phyloP scores from a whole-genome alignment of 2,888 invertebrate genomes.

The Microdon myrmicae region DNA sequence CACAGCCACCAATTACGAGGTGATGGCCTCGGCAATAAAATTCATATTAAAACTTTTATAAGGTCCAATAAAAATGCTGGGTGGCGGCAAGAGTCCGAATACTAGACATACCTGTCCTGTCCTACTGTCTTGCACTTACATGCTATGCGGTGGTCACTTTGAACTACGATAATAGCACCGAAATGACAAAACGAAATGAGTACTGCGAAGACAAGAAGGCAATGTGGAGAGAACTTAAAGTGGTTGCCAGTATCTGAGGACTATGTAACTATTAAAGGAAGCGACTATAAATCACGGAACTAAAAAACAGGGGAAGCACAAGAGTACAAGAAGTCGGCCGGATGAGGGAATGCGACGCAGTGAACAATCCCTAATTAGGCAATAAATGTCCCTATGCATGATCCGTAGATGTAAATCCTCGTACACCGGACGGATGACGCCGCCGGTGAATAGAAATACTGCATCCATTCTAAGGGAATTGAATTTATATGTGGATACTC shows the following conservation, averaged over 20 bases:
- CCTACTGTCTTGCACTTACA: background rate
- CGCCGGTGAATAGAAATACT: conserved; percentile 12
- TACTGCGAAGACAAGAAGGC: conserved; percentile 25
- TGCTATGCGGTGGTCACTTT: conserved; percentile 21
- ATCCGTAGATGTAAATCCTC: conserved; percentile 18
- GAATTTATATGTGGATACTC: no score
- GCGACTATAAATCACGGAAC: conserved; percentile 36
- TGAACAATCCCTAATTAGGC: conserved; percentile 42
- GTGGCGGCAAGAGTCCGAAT: conserved; percentile 18
- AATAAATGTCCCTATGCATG: conserved; percentile 45
- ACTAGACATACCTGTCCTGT: background rate
- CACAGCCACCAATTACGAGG: conserved; percentile 38
- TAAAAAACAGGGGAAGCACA: conserved; percentile 6
- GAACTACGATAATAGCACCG: conserved; percentile 15
- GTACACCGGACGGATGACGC: conserved; percentile 41
- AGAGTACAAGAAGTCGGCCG: no score
- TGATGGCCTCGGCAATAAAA: conserved; percentile 40
- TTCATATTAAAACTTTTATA: conserved; percentile 40
- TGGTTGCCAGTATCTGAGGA: conserved; percentile 20
- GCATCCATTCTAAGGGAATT: no score
- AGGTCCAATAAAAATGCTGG: conserved; percentile 31
- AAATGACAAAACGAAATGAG: conserved; percentile 11
- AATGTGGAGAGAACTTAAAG: conserved; percentile 5
- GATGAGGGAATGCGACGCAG: conserved; percentile 2
- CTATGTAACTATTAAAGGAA: conserved; percentile 21